Percentiles rank a stretch among this genome's conserved stretches.
Conservation (phyloP, 2,797 vertebrate species). For the Stomatorhinus walkeri region DNA sequence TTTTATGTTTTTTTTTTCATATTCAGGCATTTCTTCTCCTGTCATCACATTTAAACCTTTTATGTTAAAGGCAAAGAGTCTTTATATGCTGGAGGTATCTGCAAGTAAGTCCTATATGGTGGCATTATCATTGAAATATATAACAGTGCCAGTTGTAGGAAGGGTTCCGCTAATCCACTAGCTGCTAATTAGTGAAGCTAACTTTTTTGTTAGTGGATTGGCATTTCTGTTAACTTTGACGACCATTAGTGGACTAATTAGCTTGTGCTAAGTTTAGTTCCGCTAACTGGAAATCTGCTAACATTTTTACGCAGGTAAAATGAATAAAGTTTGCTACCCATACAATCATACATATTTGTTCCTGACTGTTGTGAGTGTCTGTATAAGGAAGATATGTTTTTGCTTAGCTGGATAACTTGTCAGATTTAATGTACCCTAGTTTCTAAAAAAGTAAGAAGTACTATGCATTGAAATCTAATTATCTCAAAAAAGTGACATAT, state of each 20-base stretch:
- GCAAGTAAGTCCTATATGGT: constrained; percentile 56
- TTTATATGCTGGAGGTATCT: constrained; percentile 68
- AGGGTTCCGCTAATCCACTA: neutral
- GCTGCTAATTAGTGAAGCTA: neutral
- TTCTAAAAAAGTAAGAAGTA: neutral
- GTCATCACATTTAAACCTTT: constrained; percentile 59
- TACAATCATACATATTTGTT: neutral
- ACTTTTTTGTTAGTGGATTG: neutral
- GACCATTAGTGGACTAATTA: neutral
- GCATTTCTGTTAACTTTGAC: neutral
- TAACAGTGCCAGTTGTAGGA: neutral
- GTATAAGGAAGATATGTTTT: neutral
- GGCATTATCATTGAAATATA: neutral
- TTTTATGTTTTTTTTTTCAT: constrained; percentile 17
- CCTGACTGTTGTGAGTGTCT: neutral
- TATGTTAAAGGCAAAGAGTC: constrained; percentile 56
- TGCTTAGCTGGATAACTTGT: neutral
- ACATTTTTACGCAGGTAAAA: neutral
- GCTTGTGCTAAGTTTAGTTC: neutral
- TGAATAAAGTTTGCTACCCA: neutral
- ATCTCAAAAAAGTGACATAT: neutral
- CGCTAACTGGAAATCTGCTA: neutral
- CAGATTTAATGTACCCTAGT: neutral
- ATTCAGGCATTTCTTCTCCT: constrained; percentile 55
- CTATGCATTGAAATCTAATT: neutral